These are phyloP conservation scores for Drosophila quinaria DNA, from an alignment of 2,888 invertebrate genomes.

Conservation along the genomic window DNA sequence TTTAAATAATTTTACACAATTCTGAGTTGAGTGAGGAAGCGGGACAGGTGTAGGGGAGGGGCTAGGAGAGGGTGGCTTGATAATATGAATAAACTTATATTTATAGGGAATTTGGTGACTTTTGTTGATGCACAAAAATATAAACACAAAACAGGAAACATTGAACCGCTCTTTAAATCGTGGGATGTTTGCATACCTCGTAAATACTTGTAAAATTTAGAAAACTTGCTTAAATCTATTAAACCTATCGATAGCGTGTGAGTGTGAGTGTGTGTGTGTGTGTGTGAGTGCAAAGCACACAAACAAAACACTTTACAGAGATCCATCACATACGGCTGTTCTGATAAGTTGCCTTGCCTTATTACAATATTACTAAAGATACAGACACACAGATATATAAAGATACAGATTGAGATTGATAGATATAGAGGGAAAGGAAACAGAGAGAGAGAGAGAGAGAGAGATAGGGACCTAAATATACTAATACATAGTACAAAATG, in stretches of 20 bases:
- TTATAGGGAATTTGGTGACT: slow-evolving; percentile 38
- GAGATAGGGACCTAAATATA: slow-evolving; percentile 24
- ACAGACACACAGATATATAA: slow-evolving; percentile 27
- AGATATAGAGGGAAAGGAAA: background rate
- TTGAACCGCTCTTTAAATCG: slow-evolving; percentile 77
- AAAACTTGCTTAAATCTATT: slow-evolving; percentile 62
- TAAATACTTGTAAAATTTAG: slow-evolving; percentile 60
- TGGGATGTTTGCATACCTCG: slow-evolving; percentile 70
- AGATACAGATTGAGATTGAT: slow-evolving; percentile 4
- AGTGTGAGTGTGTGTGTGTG: slow-evolving; percentile 20
- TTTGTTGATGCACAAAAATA: slow-evolving; percentile 65
- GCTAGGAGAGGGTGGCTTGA: background rate
- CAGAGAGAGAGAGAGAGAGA: background rate
- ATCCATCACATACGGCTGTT: slow-evolving; percentile 80
- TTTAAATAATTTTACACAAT: slow-evolving; percentile 19
- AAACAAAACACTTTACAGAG: slow-evolving; percentile 67
- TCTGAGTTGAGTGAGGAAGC: slow-evolving; percentile 8
- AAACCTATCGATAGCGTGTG: slow-evolving; percentile 53
- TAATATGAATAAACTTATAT: slow-evolving; percentile 5
- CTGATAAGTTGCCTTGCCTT: slow-evolving; percentile 59
- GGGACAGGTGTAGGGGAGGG: background rate
- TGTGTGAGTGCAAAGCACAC: slow-evolving; percentile 33
- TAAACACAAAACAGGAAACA: slow-evolving; percentile 77
- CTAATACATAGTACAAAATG: slow-evolving; percentile 36
- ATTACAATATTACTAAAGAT: slow-evolving; percentile 54